Evolutionary conservation across 1,140 invertebrate genomes (phyloP).

Genomic region (Tachypleus tridentatus): DNA sequence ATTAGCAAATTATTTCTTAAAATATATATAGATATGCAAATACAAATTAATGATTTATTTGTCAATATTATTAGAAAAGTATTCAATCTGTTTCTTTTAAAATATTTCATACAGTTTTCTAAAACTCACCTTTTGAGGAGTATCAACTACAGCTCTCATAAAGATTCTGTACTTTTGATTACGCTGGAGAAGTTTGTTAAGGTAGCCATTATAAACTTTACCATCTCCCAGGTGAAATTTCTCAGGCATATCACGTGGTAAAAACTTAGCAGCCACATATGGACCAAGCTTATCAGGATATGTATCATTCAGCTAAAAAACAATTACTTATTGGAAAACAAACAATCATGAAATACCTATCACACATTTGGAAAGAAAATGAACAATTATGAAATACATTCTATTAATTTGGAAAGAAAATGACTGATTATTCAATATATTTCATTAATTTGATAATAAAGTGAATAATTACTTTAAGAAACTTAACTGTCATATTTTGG

Average conservation of each 20-base stretch:
- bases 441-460: no score
- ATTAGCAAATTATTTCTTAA: no score
- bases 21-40: no score
- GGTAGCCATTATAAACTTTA: conserved; percentile 74
- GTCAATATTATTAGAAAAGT: not conserved
- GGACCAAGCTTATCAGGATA: conserved; percentile 45
- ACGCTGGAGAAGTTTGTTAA: conserved; percentile 69
- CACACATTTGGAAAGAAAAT: no score
- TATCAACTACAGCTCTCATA: conserved; percentile 86
- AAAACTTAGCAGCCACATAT: conserved; percentile 88
- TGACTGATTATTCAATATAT: no score
- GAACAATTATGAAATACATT: no score
- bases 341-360: no score
- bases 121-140: conserved; percentile 60
- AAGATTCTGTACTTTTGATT: conserved; percentile 80
- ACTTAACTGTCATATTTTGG: no score
- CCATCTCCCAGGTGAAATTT: conserved; percentile 81
- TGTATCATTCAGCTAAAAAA: conserved; percentile 14
- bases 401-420: no score
- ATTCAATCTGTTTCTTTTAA: conserved; percentile 1
- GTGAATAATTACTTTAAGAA: no score
- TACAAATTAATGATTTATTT: conserved; percentile 18
- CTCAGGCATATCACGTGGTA: conserved; percentile 80
- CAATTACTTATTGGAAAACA: not conserved
- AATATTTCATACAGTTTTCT: not conserved